Evolutionary conservation across 2,888 invertebrate species (phyloP), one percentile per base, ranked within the genome.

Genomic region (Drosophila meridionalis): DNA sequence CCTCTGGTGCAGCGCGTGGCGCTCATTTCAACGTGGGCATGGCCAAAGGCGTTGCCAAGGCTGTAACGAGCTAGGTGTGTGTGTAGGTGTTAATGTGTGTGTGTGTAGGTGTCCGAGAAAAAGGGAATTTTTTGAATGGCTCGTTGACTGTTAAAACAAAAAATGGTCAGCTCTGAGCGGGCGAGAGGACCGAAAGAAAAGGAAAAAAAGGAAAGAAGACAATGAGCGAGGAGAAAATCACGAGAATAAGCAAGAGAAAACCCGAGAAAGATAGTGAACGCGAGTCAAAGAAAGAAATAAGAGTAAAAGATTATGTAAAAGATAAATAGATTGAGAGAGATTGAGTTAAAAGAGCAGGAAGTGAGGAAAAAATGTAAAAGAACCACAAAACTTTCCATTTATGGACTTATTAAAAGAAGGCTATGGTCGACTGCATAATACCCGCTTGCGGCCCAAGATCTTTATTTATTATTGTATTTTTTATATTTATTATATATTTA

Each of bases 1-100:
- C 62, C 59, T 42, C 47, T 47, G 42, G 7, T 40, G 36, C 7
- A 11, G 64, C 79, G 76, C 72, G 80, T 74, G 80, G 59, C 71
- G 63, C 71, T 76, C 78, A 76, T 72, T 83, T 73, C 26, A 40
- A 47, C 64, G 57, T 66, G 66, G 58, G 62, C 66, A 57, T 76
- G 64, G 63, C 73, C 72, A 58, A 58, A 72, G 74, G 80, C 80
- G 32, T 61, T 48, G 62, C 52, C 34, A 60, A 69, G 71, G 59
- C 83, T 68, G 69, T 77, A 72, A 63, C 72, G 76, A 70, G 73
- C 61, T 69, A 73, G 26, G 59, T 48, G 69, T 34, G 48, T 32
- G 48, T 36, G 28, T 38, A 2, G 6, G 47, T 28, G 38, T 38
- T 7, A 38, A 4, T 38, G 12, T 4, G 9, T 36, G 45, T 26